These are phyloP conservation scores for Crenichthys baileyi DNA, from an alignment of 2,797 vertebrate species.

Conservation along the genomic window DNA sequence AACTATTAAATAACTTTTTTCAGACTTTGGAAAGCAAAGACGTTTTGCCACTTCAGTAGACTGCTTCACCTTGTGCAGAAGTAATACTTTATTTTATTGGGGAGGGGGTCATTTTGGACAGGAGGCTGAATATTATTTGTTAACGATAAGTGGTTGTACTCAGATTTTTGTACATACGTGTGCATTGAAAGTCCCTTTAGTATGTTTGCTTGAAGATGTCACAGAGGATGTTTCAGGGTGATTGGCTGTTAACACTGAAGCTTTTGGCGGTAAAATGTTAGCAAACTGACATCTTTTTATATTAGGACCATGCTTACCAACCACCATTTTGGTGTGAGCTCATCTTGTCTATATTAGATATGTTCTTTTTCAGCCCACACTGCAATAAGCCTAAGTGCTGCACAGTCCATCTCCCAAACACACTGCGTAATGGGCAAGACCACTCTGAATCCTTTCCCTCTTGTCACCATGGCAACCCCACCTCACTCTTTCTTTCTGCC, in stretches of 20 bases:
- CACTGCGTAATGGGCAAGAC: conserved; percentile 69
- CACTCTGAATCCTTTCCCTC: conserved; percentile 65
- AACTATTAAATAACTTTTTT: not conserved
- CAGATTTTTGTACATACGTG: not conserved
- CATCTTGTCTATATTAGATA: conserved; percentile 67
- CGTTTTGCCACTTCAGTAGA: not conserved
- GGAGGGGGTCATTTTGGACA: not conserved
- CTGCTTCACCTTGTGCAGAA: not conserved
- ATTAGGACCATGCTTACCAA: conserved; percentile 45
- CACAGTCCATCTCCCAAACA: conserved; percentile 69
- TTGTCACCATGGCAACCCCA: conserved; percentile 71
- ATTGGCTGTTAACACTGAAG: conserved; percentile 4
- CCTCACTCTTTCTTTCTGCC: conserved; percentile 43
- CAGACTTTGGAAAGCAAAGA: not conserved
- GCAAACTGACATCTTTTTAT: conserved; percentile 23
- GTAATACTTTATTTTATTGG: not conserved
- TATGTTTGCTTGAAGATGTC: not conserved
- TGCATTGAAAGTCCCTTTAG: not conserved
- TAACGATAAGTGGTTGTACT: conserved; percentile 10
- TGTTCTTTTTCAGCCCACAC: conserved; percentile 67
- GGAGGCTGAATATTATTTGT: not conserved
- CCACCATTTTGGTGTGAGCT: conserved; percentile 69
- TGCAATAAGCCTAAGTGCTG: conserved; percentile 77
- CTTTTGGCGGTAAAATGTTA: conserved; percentile 39
- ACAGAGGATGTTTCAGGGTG: not conserved